Percentiles rank a stretch among this genome's conserved stretches.
These are phyloP conservation scores for Malurus melanocephalus DNA, from an alignment of 2,113 vertebrate genomes.

Conservation along the genomic window DNA sequence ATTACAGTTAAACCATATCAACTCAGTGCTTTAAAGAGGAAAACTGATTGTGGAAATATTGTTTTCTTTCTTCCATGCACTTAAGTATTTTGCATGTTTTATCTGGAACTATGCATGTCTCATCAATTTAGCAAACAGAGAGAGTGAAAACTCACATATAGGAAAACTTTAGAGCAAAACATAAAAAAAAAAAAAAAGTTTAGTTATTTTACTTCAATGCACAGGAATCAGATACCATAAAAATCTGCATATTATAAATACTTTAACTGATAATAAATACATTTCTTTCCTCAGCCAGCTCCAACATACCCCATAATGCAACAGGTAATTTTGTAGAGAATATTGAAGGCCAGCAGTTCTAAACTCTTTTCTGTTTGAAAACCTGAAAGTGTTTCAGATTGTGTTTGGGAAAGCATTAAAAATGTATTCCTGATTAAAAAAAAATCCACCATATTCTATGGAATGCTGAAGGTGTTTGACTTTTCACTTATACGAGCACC, in stretches of 20 bases:
- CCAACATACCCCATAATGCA: background rate
- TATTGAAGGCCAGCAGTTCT: background rate
- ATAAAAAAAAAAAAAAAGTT: too few species aligned
- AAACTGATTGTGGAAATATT: background rate
- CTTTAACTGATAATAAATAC: background rate
- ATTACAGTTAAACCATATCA: background rate
- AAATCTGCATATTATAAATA: background rate
- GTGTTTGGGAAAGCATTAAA: background rate
- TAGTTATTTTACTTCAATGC: background rate
- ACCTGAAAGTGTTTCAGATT: accelerated
- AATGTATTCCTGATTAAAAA: background rate
- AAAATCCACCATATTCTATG: background rate
- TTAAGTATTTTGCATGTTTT: background rate
- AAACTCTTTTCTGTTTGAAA: background rate
- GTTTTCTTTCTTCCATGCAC: background rate
- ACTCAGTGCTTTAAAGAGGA: background rate
- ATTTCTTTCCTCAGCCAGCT: background rate
- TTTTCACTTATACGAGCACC: background rate
- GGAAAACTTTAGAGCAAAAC: background rate
- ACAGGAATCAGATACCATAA: background rate
- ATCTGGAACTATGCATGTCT: background rate
- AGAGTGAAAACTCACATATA: background rate
- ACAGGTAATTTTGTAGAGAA: background rate
- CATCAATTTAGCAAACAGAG: background rate
- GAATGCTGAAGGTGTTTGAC: background rate